Base-by-base conservation (phyloP, 2,113 vertebrate genomes). In the Labeo catla region DNA sequence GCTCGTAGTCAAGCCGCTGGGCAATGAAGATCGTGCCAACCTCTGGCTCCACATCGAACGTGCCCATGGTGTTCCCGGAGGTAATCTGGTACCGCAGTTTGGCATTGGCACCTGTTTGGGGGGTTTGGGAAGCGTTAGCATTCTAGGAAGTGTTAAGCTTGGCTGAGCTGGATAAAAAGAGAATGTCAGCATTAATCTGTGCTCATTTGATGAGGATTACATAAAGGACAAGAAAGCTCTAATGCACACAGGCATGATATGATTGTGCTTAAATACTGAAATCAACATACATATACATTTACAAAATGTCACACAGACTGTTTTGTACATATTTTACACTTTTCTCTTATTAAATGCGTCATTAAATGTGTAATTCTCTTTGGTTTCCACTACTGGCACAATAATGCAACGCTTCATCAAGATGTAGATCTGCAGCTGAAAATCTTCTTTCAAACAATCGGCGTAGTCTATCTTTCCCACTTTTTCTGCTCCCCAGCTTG, bases 1-100 rank as follows among this genome's bases (percentile, higher is more conserved):
- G 92, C 93, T 98, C 97, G 15, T 96, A 98, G 92, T 98, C 96
- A 76, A 98, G 94, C n/a, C 93, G 88, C 89, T 96, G 96, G 73
- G 95, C 93, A 16, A 98, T 93, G 52, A 96, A 96, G 83, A 98
- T 89, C 21, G 95, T 95, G 86, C 96, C 97, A 84, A 93, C 92
- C 91, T 97, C 96, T 13, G 96, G 96, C 85, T 97, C 96, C 90
- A 98, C 96, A 87, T 96, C 97, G 84, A 98, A 97, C 59, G 94
- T 89, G 13, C 96, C 97, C 94, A 95, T 94, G 12, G 65, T 84
- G 89, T 97, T 97, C 59, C 97, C 97, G 3, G 95, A 94, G 1
- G 95, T 95, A 87, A 98, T 96, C 93, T 97, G 97, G 93, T 98
- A 98, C 66, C 97, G 94, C 43, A 97, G 92, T 91, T 94, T 97